phyloP scores from a whole-genome alignment of 2,113 vertebrate species.

The Equus quagga region DNA sequence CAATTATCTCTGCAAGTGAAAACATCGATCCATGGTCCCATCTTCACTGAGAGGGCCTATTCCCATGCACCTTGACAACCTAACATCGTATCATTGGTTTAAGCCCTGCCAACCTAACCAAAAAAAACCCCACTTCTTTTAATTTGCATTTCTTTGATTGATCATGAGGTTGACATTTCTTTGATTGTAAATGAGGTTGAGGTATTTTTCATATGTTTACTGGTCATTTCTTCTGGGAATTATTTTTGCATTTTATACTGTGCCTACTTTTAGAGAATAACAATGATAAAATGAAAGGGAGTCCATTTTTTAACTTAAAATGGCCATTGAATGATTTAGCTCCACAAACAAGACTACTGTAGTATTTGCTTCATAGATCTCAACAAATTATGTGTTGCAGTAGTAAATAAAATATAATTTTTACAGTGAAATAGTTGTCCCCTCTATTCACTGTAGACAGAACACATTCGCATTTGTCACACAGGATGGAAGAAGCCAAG shows the following conservation, averaged over 20 bases:
- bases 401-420: conserved; percentile 53
- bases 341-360: background rate
- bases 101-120: background rate
- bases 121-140: background rate
- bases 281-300: background rate
- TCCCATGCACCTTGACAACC: background rate
- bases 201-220: background rate
- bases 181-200: background rate
- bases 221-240: background rate
- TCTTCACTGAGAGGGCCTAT: background rate
- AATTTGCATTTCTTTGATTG: background rate
- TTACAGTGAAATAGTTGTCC: background rate
- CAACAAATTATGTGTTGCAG: background rate
- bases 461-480: conserved; percentile 14
- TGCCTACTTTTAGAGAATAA: background rate
- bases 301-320: background rate
- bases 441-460: background rate
- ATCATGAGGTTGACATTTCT: background rate
- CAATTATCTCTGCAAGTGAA: background rate
- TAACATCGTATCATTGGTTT: background rate
- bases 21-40: rapidly evolving
- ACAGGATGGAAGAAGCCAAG: background rate
- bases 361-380: background rate
- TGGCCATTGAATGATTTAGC: background rate
- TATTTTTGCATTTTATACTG: background rate